A percentile compares a stretch with the other conserved stretches of the same genome.
Conservation (phyloP, 2,888 invertebrate species). For the Nezara viridula region DNA sequence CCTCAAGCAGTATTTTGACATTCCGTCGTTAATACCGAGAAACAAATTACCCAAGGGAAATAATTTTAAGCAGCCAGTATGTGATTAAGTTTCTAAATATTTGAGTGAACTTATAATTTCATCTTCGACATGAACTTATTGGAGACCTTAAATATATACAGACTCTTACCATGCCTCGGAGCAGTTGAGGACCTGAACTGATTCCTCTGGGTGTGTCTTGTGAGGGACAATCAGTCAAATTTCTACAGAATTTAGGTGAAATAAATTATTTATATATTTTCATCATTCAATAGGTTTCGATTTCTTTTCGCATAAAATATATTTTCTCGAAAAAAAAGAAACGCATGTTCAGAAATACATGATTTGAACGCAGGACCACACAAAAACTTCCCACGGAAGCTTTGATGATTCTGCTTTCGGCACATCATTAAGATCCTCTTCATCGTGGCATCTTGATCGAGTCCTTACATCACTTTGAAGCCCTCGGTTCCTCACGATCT, state of each 20-base stretch:
- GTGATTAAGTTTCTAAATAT: neutral
- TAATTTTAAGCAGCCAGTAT: neutral
- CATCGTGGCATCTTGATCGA: conserved; percentile 8
- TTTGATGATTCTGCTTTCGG: conserved; percentile 17
- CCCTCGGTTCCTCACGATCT: neutral
- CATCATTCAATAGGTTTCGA: neutral
- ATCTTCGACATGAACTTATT: neutral
- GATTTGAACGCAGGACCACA: neutral
- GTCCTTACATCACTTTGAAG: neutral
- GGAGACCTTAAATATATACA: neutral
- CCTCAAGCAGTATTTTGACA: neutral
- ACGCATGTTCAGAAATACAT: neutral
- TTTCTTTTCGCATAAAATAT: neutral
- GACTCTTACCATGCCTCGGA: neutral
- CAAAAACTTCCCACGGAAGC: neutral
- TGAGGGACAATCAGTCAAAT: neutral
- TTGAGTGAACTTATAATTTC: neutral
- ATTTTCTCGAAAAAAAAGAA: neutral
- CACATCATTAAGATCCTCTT: conserved; percentile 37
- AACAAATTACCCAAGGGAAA: neutral
- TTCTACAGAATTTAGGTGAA: neutral
- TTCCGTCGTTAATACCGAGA: neutral
- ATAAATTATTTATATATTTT: no score
- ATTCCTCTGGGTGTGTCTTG: neutral
- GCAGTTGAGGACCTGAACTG: conserved; percentile 1